Conservation (phyloP, 1,140 invertebrate species). For the Listronotus bonariensis region DNA sequence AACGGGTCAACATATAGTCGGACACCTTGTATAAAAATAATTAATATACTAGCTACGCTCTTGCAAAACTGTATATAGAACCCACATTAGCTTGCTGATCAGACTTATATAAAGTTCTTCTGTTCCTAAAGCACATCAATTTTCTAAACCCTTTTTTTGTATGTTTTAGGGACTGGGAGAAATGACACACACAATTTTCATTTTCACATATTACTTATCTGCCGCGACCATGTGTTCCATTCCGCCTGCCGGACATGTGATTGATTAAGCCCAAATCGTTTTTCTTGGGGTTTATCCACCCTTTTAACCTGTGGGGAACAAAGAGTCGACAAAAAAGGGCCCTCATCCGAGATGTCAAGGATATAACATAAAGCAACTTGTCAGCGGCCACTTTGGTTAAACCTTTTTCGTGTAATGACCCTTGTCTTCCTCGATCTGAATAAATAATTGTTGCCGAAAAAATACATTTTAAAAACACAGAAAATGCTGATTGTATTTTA, state of each 20-base stretch:
- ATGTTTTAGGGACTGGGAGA: background rate
- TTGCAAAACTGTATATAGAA: too few relatives aligned
- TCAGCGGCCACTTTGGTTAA: slow-evolving; percentile 24
- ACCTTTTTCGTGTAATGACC: slow-evolving; percentile 25
- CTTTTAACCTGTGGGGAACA: slow-evolving; percentile 8
- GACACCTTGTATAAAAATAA: too few relatives aligned
- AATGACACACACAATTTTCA: slow-evolving; percentile 10
- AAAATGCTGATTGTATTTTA: too few relatives aligned
- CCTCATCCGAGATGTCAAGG: slow-evolving; percentile 12
- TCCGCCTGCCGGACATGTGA: slow-evolving; percentile 9
- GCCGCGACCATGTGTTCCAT: slow-evolving; percentile 13
- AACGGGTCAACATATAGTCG: too few relatives aligned
- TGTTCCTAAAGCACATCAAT: slow-evolving; percentile 1
- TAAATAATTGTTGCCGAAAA: too few relatives aligned
- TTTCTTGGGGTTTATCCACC: slow-evolving; percentile 11
- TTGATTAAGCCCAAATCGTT: slow-evolving; percentile 16
- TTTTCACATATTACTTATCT: slow-evolving; percentile 17
- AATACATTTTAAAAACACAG: too few relatives aligned
- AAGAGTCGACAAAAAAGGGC: slow-evolving; percentile 22
- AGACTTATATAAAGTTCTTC: slow-evolving; percentile 1
- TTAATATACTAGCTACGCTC: too few relatives aligned
- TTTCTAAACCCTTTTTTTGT: slow-evolving; percentile 1
- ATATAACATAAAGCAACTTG: slow-evolving; percentile 33
- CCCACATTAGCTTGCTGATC: too few relatives aligned
- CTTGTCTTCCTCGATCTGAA: slow-evolving; percentile 3